These are phyloP conservation scores for Tokudaia muenninki DNA, from an alignment of 2,797 vertebrate species.

Conservation along the genomic window DNA sequence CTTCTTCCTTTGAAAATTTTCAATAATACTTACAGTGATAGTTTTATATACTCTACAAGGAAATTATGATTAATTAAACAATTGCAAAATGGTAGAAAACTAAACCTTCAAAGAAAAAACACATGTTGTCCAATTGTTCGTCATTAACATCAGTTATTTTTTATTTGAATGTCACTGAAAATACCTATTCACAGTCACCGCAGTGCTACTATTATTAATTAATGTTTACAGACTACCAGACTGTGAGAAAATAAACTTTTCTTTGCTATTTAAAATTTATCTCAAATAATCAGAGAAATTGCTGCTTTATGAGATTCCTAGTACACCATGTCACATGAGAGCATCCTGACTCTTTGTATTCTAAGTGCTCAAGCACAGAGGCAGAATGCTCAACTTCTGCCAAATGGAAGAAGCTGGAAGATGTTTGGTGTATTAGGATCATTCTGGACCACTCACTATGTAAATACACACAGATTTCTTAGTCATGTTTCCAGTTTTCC, in stretches of 20 bases:
- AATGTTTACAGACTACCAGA: slow-evolving; percentile 52
- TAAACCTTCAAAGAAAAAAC: slow-evolving; percentile 1
- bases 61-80: slow-evolving; percentile 57
- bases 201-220: slow-evolving; percentile 63
- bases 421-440: neutral
- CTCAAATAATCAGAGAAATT: slow-evolving; percentile 2
- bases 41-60: neutral
- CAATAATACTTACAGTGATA: neutral
- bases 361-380: neutral
- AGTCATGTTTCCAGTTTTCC: neutral
- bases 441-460: neutral
- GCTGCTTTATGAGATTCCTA: neutral
- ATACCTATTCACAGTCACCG: slow-evolving; percentile 53
- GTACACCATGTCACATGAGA: neutral
- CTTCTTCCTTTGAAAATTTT: slow-evolving; percentile 46
- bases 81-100: slow-evolving; percentile 51
- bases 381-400: neutral
- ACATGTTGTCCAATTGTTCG: slow-evolving; percentile 13
- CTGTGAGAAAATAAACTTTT: neutral
- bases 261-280: slow-evolving; percentile 57
- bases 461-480: neutral
- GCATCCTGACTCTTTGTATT: neutral
- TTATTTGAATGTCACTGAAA: slow-evolving; percentile 62
- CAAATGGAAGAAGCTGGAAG: neutral
- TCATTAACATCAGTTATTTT: slow-evolving; percentile 67